Evolutionary conservation across 2,113 vertebrate species (phyloP), one percentile per base, ranked within the genome.

Genomic region (Cryptotis parvus): DNA sequence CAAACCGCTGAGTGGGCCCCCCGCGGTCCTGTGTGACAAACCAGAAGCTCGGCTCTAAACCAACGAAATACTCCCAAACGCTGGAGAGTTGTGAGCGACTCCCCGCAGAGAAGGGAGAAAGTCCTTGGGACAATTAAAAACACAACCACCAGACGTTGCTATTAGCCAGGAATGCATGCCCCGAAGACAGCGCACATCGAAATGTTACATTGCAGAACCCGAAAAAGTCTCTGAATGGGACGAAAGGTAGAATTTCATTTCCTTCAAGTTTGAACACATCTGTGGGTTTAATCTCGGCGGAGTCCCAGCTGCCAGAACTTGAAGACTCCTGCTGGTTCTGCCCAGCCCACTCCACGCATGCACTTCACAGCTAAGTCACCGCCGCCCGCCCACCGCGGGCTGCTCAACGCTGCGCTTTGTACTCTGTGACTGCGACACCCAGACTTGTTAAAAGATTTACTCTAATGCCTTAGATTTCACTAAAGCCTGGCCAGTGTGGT

Each of bases 221-320:
- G 69, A 86, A 66, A 92, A 93, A 75, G 65, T 66, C 94, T 94
- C 52, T 88, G 90, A 94, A 79, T 89, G 83, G 73, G 66, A 96
- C 95, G 89, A 94, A 96, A 93, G 83, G 85, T 87, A 92, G 83
- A 80, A 95, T 90, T 95, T 94, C 95, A 93, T 83, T 93, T 94
- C 94, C 83, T 93, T 96, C 95, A 95, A 94, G 95, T 95, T 68
- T 41, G 85, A 90, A 94, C 96, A 97, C 82, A 94, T 95, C 92
- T 94, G 88, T 35, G 80, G 72, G 92, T 84, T 87, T 89, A 33
- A 96, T 93, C 87, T 90, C 39, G 94, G 93, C 95, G 79, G 79
- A 90, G 96, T 74, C 75, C 43, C 61, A 16, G 78, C 73, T 58
- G 82, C 72, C 78, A 69, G 92, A 94, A 90, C 93, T 79, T 65